phyloP scores from a whole-genome alignment of 2,113 vertebrate genomes.

The Chrysemys picta region DNA sequence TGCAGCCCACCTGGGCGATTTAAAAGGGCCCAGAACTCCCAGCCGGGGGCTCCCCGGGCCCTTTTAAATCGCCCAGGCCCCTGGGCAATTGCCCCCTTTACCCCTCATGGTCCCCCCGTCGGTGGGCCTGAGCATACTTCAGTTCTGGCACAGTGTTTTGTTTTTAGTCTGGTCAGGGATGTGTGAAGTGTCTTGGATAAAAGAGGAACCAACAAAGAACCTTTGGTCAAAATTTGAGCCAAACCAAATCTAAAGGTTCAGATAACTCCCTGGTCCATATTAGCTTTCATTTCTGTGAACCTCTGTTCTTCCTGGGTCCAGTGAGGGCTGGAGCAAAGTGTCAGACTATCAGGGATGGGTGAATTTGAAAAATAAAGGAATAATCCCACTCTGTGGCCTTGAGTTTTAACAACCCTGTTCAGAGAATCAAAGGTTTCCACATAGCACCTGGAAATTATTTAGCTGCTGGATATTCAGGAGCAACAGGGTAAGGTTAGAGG shows the following conservation, averaged over 20 bases:
- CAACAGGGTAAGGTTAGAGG: background rate
- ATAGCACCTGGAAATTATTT: background rate
- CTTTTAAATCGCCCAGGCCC: too few species aligned
- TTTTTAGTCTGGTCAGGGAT: background rate
- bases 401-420: background rate
- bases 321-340: background rate
- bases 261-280: rapidly evolving
- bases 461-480: background rate
- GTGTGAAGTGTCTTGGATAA: background rate
- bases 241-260: background rate
- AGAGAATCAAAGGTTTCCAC: background rate
- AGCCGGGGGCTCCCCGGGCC: too few species aligned
- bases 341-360: background rate
- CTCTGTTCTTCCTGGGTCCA: background rate
- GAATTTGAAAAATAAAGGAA: background rate
- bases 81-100: too few species aligned
- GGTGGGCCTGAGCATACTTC: background rate
- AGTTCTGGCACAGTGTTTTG: background rate
- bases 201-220: background rate
- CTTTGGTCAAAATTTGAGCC: background rate
- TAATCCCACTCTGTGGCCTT: background rate
- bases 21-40: too few species aligned
- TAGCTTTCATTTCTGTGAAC: background rate
- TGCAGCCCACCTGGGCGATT: too few species aligned
- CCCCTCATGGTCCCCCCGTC: too few species aligned